Conservation (phyloP, 2,888 invertebrate genomes). For the Campoplex capitator region DNA sequence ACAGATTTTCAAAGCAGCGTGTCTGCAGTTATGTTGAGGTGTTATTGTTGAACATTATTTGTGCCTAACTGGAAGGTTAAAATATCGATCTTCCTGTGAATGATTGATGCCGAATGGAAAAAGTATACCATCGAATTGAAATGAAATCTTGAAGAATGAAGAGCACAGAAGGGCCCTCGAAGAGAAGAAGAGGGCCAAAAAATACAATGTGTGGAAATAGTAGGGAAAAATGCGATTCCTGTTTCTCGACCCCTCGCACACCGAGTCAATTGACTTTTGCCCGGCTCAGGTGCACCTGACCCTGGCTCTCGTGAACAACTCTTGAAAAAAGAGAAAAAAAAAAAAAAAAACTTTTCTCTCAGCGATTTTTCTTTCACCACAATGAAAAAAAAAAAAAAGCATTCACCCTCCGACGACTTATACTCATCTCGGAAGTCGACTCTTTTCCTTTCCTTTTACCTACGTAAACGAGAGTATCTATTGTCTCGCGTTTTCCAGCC, state of each 20-base stretch:
- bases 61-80: not conserved
- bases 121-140: not conserved
- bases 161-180: conserved; percentile 16
- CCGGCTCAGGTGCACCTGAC: conserved; percentile 52
- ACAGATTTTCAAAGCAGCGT: not conserved
- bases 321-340: conserved; percentile 9
- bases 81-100: not conserved
- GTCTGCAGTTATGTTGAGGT: not conserved
- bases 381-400: conserved; percentile 4
- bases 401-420: conserved; percentile 12
- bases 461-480: conserved; percentile 45
- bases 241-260: not conserved
- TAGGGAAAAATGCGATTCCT: conserved; percentile 15
- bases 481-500: conserved; percentile 37
- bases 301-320: conserved; percentile 25
- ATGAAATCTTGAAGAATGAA: conserved; percentile 5
- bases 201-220: conserved; percentile 13
- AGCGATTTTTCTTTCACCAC: conserved; percentile 15
- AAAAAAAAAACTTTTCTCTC: not conserved
- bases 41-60: not conserved
- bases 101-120: conserved; percentile 3
- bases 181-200: not conserved
- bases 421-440: conserved; percentile 31
- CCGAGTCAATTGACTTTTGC: conserved; percentile 37
- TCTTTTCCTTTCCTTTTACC: conserved; percentile 31